Evolutionary conservation across 2,888 invertebrate genomes (phyloP).

Genomic region (Lamellibrachia satsuma): DNA sequence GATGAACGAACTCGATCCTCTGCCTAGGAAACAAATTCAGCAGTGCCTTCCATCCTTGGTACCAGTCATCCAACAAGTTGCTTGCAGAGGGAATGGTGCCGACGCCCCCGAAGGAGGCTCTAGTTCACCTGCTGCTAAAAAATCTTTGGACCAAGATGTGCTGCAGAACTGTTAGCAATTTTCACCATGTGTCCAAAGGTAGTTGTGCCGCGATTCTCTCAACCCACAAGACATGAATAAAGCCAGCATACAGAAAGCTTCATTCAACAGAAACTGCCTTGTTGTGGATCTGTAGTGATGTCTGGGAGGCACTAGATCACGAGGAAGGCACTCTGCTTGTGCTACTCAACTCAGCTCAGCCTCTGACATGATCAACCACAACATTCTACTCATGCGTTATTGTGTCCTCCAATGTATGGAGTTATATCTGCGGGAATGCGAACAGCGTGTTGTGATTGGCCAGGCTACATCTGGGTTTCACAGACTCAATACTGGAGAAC

Average conservation of each 20-base stretch:
- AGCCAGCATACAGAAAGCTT: no score
- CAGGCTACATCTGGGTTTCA: background rate
- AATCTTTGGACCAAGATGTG: background rate
- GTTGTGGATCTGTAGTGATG: background rate
- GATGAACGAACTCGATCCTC: background rate
- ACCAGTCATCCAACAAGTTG: background rate
- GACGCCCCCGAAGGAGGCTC: background rate
- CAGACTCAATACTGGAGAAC: constrained; percentile 8
- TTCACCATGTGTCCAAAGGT: no score
- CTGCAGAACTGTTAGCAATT: background rate
- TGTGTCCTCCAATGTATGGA: constrained; percentile 6
- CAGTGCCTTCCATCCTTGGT: background rate
- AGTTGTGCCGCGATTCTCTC: no score
- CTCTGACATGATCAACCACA: constrained; percentile 20
- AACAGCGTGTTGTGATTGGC: background rate
- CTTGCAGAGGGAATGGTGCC: background rate
- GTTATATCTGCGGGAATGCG: background rate
- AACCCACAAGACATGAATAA: no score
- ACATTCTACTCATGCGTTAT: constrained; percentile 5
- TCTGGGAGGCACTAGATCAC: background rate
- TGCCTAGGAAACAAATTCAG: background rate
- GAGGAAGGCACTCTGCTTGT: background rate
- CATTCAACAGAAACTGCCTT: no score
- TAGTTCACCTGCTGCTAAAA: background rate
- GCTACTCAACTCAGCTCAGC: constrained; percentile 21